Evolutionary conservation across 1,140 invertebrate species (phyloP).

Genomic region (Nasonia vitripennis): DNA sequence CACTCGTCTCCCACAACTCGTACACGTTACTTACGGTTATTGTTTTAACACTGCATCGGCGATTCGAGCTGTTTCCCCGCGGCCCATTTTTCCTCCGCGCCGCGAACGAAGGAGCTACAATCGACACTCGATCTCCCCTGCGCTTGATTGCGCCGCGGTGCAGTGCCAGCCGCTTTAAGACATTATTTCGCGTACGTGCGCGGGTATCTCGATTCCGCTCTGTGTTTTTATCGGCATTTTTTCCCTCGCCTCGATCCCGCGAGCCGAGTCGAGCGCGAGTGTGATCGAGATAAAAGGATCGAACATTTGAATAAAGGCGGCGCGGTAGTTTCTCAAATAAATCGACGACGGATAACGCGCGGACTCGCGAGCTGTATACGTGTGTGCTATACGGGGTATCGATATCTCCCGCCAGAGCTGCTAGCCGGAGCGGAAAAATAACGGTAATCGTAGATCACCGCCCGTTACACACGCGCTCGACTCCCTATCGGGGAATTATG

Average conservation of each 20-base stretch:
- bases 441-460: neutral
- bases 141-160: neutral
- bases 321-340: slow-evolving; percentile 27
- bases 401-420: neutral
- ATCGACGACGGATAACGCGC: neutral
- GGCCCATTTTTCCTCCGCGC: no score
- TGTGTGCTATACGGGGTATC: neutral
- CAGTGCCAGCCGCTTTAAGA: neutral
- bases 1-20: neutral
- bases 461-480: neutral
- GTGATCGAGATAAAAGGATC: slow-evolving; percentile 16
- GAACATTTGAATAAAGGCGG: slow-evolving; percentile 20
- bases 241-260: neutral
- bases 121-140: neutral
- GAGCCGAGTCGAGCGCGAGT: neutral
- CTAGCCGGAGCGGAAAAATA: neutral
- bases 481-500: neutral
- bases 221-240: neutral
- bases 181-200: slow-evolving; percentile 17
- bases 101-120: neutral
- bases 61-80: neutral
- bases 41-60: neutral
- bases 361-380: neutral
- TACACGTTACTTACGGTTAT: neutral
- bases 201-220: neutral